Base-by-base conservation (phyloP, 2,888 invertebrate species). In the Plagodis dolabraria region DNA sequence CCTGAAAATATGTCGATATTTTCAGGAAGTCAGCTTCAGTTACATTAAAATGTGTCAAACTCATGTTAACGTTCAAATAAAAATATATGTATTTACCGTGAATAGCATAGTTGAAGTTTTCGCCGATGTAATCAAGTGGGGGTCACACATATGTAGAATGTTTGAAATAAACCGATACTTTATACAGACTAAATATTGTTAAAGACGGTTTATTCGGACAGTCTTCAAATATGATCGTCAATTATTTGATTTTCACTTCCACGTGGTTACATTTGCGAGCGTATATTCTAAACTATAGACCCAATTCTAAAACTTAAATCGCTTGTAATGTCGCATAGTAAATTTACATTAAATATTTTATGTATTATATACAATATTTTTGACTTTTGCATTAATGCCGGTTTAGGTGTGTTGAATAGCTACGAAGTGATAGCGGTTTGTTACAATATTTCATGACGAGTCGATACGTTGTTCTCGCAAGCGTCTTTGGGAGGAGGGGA, bases 291-390 rank as follows among this genome's bases (percentile, higher is more conserved):
- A 63, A 56, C 70, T 75, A 75, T 63, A 51, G 55, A 72, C 63
- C 63, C 65, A 67, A 77, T 77, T 76, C 70, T 73, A 72, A 76
- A 74, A 33, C 67, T 2, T 61, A 70, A 67, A 68, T 68, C 66
- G 69, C 61, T 68, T 67, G 61, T 68, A 67, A 60, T 66, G 60
- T 69, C 61, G 64, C 63, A 60, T 68, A 60, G 66, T 69, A 70
- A 63, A 67, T 60, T 61, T 74, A 71, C 69, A 67, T 64, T 69
- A 64, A 22, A 74, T 70, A 74, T 70, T 74, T 64, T 65, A 22
- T 22, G 22, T 22, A 63, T 53, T 64, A 60, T 61, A 56, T 60
- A 62, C 60, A 71, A 76, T 77, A 75, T 70, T 76, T 76, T 73
- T 67, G 53, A 67, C 60, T 65, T 64, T 67, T 67, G 63, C 69